Evolutionary conservation across 2,113 vertebrate species (phyloP).

Genomic region (Chlorodrepanis virens): DNA sequence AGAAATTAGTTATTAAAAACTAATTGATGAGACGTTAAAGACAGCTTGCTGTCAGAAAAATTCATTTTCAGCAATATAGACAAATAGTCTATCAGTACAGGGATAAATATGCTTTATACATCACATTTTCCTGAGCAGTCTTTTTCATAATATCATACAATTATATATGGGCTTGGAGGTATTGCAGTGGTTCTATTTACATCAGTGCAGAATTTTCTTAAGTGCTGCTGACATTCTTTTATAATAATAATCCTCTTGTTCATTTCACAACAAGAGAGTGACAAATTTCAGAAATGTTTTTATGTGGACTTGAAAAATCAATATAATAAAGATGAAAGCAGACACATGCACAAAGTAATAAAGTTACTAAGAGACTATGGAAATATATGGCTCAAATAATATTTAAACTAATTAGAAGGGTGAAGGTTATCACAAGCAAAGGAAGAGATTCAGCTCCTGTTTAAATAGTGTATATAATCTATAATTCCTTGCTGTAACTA

Average conservation of each 20-base stretch:
- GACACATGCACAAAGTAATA: not conserved
- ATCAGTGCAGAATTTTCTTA: not conserved
- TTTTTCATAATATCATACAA: not conserved
- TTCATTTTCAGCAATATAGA: not conserved
- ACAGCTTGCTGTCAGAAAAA: not conserved
- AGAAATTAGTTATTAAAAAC: not conserved
- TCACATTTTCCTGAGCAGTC: not conserved
- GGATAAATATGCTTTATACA: not conserved
- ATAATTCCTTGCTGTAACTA: not conserved
- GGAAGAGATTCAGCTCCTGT: not conserved
- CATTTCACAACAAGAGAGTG: not conserved
- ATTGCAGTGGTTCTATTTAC: not conserved
- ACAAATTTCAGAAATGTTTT: slow-evolving; percentile 12
- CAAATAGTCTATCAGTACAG: not conserved
- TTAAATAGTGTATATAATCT: not conserved
- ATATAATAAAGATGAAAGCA: slow-evolving; percentile 1
- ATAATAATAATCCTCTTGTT: not conserved
- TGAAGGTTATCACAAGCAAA: not conserved
- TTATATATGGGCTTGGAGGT: not conserved
- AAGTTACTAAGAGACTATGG: not conserved
- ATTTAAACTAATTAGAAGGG: not conserved
- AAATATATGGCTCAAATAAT: not conserved
- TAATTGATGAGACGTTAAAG: not conserved
- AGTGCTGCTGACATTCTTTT: not conserved
- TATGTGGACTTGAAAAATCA: slow-evolving; percentile 12